Evolutionary conservation across 2,113 vertebrate species (phyloP).

Genomic region (Myanophis thanlyinensis): DNA sequence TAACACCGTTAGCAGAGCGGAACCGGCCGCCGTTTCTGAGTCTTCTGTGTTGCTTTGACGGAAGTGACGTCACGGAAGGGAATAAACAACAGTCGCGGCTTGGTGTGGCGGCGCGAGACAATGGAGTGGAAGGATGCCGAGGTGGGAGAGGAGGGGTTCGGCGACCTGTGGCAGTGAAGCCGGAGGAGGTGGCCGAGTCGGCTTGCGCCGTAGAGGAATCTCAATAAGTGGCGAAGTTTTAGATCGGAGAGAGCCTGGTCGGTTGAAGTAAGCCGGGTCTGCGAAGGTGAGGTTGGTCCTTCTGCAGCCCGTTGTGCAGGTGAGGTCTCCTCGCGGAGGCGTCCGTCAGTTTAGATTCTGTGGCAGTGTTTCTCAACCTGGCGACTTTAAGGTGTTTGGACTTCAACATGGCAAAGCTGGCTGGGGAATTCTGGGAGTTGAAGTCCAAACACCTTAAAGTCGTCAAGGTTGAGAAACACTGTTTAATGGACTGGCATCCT

Average conservation of each 20-base stretch:
- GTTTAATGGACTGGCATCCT: background rate
- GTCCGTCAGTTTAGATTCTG: background rate
- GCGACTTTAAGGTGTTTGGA: too few relatives aligned
- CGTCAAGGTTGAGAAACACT: too few relatives aligned
- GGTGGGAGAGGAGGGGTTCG: accelerated
- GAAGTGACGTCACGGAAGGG: conserved; percentile 1
- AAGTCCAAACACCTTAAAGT: too few relatives aligned
- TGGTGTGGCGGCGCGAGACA: background rate
- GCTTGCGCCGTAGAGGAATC: too few relatives aligned
- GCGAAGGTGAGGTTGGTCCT: background rate
- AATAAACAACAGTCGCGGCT: background rate
- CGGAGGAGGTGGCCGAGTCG: too few relatives aligned
- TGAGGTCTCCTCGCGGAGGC: background rate
- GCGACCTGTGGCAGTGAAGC: background rate
- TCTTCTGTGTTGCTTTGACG: background rate
- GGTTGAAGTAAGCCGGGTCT: background rate
- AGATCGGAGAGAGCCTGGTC: background rate
- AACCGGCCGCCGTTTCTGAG: background rate
- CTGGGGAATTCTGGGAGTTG: too few relatives aligned
- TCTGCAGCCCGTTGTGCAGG: background rate
- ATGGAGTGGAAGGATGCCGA: background rate
- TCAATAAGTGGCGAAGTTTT: background rate
- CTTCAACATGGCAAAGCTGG: too few relatives aligned
- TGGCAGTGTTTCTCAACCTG: too few relatives aligned
- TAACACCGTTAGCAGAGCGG: too few relatives aligned